phyloP scores from a whole-genome alignment of 1,140 invertebrate genomes.

The Monochamus saltuarius region DNA sequence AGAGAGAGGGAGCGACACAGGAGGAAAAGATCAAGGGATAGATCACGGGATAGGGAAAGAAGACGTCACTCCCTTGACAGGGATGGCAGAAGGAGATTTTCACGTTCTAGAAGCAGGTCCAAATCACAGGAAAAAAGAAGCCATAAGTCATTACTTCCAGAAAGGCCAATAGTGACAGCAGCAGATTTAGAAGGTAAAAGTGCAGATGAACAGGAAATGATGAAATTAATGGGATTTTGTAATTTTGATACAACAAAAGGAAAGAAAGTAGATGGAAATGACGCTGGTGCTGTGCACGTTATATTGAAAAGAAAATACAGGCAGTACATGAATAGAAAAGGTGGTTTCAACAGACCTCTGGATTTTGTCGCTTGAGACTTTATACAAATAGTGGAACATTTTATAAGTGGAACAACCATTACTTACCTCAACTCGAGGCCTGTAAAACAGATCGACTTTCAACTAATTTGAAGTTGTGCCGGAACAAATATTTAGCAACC shows the following conservation, averaged over 20 bases:
- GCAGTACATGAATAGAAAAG: slow-evolving; percentile 99
- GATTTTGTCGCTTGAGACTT: slow-evolving; percentile 82
- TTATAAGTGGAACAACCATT: slow-evolving; percentile 35
- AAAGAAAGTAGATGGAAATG: slow-evolving; percentile 92
- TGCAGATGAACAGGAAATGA: slow-evolving; percentile 94
- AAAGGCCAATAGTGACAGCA: slow-evolving; percentile 65
- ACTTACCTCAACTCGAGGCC: slow-evolving; percentile 32
- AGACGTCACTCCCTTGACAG: slow-evolving; percentile 50
- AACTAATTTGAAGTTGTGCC: too few relatives aligned
- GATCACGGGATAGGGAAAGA: slow-evolving; percentile 55
- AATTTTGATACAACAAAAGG: slow-evolving; percentile 94
- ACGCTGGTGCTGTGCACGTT: slow-evolving; percentile 89
- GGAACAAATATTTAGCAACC: too few relatives aligned
- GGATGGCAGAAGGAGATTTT: slow-evolving; percentile 54
- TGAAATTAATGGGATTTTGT: slow-evolving; percentile 95
- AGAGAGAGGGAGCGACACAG: slow-evolving; percentile 57
- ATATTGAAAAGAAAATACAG: slow-evolving; percentile 95
- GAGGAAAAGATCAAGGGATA: slow-evolving; percentile 59
- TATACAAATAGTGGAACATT: neutral
- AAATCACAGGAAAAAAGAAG: slow-evolving; percentile 50
- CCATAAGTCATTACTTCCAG: slow-evolving; percentile 49
- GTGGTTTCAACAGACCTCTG: slow-evolving; percentile 96
- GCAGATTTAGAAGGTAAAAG: slow-evolving; percentile 78
- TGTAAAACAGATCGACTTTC: neutral
- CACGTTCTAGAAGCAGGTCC: slow-evolving; percentile 57